Evolutionary conservation across 2,113 vertebrate species (phyloP).

Genomic region (Nothoprocta pentlandii): DNA sequence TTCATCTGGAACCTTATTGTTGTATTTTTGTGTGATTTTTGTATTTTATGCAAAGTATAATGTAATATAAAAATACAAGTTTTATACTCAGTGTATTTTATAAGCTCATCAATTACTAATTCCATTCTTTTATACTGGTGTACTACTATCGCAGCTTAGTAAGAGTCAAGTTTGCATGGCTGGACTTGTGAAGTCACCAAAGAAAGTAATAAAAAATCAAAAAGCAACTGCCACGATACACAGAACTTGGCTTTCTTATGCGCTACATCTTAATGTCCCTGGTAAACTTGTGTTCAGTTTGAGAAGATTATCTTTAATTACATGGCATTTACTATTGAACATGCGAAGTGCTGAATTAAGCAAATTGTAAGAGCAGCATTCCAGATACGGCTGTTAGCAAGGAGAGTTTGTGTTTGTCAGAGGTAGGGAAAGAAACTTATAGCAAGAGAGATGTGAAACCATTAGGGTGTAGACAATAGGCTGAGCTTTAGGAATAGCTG

Average conservation of each 20-base stretch:
- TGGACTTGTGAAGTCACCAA: not conserved
- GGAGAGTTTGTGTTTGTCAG: not conserved
- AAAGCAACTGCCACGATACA: not conserved
- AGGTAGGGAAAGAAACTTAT: not conserved
- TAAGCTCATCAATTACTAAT: not conserved
- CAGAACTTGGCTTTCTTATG: not conserved
- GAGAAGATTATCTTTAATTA: not conserved
- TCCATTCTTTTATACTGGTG: not conserved
- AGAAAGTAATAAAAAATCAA: not conserved
- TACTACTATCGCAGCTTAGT: not conserved
- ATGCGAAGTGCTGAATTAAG: not conserved
- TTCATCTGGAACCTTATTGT: not conserved
- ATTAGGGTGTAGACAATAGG: not conserved
- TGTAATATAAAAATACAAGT: too few relatives aligned
- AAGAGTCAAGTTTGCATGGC: not conserved
- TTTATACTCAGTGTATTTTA: not conserved
- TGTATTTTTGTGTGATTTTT: fast-evolving
- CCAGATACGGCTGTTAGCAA: not conserved
- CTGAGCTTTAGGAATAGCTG: not conserved
- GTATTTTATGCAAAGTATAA: fast-evolving
- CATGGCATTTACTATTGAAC: not conserved
- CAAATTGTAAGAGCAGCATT: not conserved
- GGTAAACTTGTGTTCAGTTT: not conserved
- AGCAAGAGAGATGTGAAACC: not conserved
- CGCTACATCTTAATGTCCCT: not conserved